Evolutionary conservation across 2,797 vertebrate genomes (phyloP).

Genomic region (Eupleurogrammus muticus): DNA sequence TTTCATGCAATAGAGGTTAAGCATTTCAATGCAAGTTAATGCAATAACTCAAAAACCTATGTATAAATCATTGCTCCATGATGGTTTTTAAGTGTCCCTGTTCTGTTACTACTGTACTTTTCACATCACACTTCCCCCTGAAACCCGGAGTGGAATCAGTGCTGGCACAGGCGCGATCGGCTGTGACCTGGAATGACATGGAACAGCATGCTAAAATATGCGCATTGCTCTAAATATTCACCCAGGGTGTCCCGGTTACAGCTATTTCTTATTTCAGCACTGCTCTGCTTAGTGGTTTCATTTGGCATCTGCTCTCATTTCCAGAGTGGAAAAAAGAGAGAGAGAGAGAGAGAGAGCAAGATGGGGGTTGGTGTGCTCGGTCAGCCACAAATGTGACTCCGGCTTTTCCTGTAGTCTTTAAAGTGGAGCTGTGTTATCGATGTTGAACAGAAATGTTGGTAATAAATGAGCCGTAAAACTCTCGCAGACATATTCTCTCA

Average conservation of each 20-base stretch:
- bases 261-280: slow-evolving; percentile 68
- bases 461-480: slow-evolving; percentile 38
- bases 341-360: slow-evolving; percentile 18
- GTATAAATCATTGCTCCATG: no score
- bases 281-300: slow-evolving; percentile 75
- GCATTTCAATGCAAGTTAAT: no score
- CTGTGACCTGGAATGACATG: slow-evolving; percentile 71
- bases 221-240: slow-evolving; percentile 74
- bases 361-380: slow-evolving; percentile 31
- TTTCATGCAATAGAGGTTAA: no score
- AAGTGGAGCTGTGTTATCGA: slow-evolving; percentile 37
- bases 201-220: slow-evolving; percentile 70
- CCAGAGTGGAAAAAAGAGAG: slow-evolving; percentile 29
- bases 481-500: neutral
- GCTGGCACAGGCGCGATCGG: slow-evolving; percentile 20
- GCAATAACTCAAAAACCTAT: no score
- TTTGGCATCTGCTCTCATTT: slow-evolving; percentile 78
- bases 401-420: slow-evolving; percentile 52
- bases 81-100: neutral
- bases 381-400: slow-evolving; percentile 49
- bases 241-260: slow-evolving; percentile 70
- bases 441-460: slow-evolving; percentile 52
- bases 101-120: slow-evolving; percentile 31
- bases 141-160: slow-evolving; percentile 49
- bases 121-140: slow-evolving; percentile 7